Conservation (phyloP, 1,140 invertebrate species). For the Apis cerana region DNA sequence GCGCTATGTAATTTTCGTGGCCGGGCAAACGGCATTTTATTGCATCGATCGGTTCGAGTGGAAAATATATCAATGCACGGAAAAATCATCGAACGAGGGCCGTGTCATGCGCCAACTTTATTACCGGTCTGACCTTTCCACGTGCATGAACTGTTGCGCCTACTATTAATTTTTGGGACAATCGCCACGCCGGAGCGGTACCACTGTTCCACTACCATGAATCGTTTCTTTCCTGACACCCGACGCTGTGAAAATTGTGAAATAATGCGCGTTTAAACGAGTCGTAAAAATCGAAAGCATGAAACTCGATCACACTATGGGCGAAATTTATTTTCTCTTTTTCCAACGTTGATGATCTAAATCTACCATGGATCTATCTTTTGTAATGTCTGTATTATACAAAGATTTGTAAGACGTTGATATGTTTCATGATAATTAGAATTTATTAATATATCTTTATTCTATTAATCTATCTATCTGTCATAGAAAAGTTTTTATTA, state of each 20-base stretch:
- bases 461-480: no score
- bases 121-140: constrained; percentile 4
- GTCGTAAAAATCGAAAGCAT: not conserved
- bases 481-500: no score
- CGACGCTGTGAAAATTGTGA: not conserved
- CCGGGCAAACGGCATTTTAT: not conserved
- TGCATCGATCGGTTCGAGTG: not conserved
- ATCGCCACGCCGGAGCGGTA: not conserved
- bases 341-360: not conserved
- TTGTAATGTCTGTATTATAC: no score
- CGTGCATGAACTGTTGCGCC: not conserved
- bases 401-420: no score
- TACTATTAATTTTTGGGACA: constrained; percentile 21
- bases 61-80: constrained; percentile 31
- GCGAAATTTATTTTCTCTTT: not conserved
- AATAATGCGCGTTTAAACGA: not conserved
- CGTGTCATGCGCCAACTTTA: constrained; percentile 10
- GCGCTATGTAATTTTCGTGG: constrained; percentile 32
- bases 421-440: no score
- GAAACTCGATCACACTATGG: not conserved
- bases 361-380: not conserved
- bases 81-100: constrained; percentile 9
- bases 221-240: not conserved
- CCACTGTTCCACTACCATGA: not conserved
- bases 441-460: no score